Evolutionary conservation across 2,113 vertebrate species (phyloP).

Genomic region (Hiodon alosoides): DNA sequence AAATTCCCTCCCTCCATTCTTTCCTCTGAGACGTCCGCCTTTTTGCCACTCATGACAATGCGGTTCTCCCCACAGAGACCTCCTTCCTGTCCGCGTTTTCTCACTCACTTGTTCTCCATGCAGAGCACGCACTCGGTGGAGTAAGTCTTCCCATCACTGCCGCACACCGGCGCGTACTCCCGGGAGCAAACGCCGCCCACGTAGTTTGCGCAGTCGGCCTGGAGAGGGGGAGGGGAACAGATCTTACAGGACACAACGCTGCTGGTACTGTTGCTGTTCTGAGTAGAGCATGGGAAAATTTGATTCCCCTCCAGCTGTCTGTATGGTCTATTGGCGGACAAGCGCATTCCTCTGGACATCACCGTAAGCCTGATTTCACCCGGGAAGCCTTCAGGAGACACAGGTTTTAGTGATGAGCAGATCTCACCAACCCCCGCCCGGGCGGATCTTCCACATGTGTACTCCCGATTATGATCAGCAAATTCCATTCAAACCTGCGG

Average conservation of each 20-base stretch:
- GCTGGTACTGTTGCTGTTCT: not conserved
- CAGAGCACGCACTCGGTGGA: slow-evolving; percentile 49
- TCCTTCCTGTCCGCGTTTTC: not conserved
- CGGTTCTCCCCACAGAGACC: not conserved
- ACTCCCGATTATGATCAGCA: too few relatives aligned
- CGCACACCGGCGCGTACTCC: slow-evolving; percentile 51
- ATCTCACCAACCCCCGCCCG: too few relatives aligned
- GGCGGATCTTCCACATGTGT: too few relatives aligned
- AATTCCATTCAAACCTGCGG: too few relatives aligned
- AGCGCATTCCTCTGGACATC: too few relatives aligned
- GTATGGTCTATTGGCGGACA: too few relatives aligned
- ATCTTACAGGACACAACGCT: not conserved
- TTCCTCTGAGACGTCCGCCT: not conserved
- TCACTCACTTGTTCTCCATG: slow-evolving; percentile 39
- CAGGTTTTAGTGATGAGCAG: too few relatives aligned
- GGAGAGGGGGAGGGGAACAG: not conserved
- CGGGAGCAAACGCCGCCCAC: slow-evolving; percentile 27
- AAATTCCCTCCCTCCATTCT: not conserved
- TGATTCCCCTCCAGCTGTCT: not conserved
- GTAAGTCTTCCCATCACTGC: slow-evolving; percentile 43
- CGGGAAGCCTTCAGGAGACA: too few relatives aligned
- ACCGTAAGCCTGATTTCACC: too few relatives aligned
- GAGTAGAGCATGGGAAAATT: too few relatives aligned
- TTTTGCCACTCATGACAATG: not conserved
- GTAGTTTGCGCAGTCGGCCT: slow-evolving; percentile 30